These are phyloP conservation scores for Reticulitermes speratus DNA, from an alignment of 1,140 invertebrate genomes.

Conservation along the genomic window DNA sequence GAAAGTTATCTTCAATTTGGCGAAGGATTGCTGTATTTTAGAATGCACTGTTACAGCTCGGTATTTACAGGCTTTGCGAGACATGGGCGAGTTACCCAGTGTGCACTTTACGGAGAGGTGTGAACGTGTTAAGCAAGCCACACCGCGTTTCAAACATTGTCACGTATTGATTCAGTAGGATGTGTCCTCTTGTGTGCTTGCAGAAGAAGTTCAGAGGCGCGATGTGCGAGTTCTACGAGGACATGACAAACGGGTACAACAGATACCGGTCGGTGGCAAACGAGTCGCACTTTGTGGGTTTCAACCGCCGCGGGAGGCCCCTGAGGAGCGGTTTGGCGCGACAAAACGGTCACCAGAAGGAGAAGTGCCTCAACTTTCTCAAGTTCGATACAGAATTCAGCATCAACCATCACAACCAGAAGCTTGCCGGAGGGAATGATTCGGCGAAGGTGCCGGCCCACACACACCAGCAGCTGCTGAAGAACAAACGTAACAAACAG, in stretches of 20 bases:
- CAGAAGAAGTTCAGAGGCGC: constrained; percentile 40
- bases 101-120: no score
- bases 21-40: no score
- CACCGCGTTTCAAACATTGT: no score
- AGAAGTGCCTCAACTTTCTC: constrained; percentile 55
- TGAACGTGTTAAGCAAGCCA: no score
- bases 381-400: constrained; percentile 52
- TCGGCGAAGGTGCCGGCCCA: background rate
- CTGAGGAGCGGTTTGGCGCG: constrained; percentile 38
- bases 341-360: constrained; percentile 44
- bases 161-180: no score
- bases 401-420: constrained; percentile 53
- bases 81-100: no score
- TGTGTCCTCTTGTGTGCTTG: background rate
- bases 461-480: background rate
- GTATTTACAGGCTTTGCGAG: no score
- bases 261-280: constrained; percentile 52
- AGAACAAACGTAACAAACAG: constrained; percentile 30
- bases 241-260: constrained; percentile 52
- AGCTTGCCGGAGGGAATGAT: constrained; percentile 43
- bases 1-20: no score
- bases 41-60: no score
- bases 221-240: constrained; percentile 56
- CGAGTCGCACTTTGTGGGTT: constrained; percentile 48
- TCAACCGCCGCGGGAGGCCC: constrained; percentile 52